Evolutionary conservation across 2,113 vertebrate species (phyloP).

Genomic region (Australoheros scitulus): DNA sequence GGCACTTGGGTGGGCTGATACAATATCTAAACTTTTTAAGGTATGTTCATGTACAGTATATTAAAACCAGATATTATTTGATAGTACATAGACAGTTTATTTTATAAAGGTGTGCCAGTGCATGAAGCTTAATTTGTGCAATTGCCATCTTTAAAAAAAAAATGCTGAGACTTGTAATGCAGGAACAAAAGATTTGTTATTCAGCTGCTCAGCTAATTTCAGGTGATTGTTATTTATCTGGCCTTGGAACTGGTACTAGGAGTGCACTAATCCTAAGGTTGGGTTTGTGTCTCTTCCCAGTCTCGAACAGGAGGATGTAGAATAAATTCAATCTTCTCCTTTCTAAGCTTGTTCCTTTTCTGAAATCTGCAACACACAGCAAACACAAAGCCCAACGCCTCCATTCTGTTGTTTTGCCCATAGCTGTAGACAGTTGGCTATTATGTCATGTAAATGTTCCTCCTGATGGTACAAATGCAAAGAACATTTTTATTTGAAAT

Average conservation of each 20-base stretch:
- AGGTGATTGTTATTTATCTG: not conserved
- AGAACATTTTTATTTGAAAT: not conserved
- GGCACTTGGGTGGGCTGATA: not conserved
- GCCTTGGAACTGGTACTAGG: too few species aligned
- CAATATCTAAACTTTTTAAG: not conserved
- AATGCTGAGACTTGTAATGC: not conserved
- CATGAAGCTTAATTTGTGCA: not conserved
- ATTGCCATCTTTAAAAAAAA: not conserved
- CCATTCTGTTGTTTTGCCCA: not conserved
- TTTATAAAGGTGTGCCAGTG: not conserved
- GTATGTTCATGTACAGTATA: not conserved
- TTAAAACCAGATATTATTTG: not conserved
- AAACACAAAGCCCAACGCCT: not conserved
- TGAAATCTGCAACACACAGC: not conserved
- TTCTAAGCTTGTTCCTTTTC: not conserved
- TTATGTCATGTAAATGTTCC: not conserved
- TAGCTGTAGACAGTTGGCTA: not conserved
- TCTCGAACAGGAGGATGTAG: not conserved
- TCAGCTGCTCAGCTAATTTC: not conserved
- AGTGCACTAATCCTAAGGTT: not conserved
- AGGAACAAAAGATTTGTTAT: not conserved
- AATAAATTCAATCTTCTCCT: not conserved
- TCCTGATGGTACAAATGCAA: not conserved
- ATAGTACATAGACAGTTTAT: not conserved
- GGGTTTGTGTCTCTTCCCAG: not conserved